Base-by-base conservation (phyloP, 2,888 invertebrate genomes). In the Rotaria sp. region DNA sequence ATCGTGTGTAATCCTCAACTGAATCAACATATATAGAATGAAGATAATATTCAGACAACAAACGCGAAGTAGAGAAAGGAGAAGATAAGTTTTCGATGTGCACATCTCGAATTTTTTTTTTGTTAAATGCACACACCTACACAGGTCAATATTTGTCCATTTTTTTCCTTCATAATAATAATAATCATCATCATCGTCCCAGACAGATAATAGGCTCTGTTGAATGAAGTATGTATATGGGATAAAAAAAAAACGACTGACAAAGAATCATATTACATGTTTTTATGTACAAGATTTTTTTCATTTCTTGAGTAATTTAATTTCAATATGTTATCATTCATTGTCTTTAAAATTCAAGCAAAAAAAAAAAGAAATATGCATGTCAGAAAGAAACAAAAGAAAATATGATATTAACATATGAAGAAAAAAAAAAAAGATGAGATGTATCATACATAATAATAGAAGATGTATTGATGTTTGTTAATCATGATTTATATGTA, bases 1-100 rank as follows among this genome's bases (percentile, higher is more conserved):
- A 67, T 67, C 67, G 67, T 67, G 67, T 67, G 67, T 67, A 67
- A 67, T 67, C 67, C 67, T 67, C 67, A 67, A 67, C 67, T 67
- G 67, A 67, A 67, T 67, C 67, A 67, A 67, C 67, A 67, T 67
- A 67, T n/a, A 67, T 35, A 67, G 67, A 35, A 67, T 67, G 67
- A 67, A 67, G 67, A 67, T 67, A 67, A 67, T 67, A 67, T 67
- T 67, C 35, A 67, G 67, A 67, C 67, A 67, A 67, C 35, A 67
- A 15, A 67, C 35, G 67, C 67, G 67, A 59, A 30, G 35, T 67
- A 67, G 67, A 67, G 35, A 67, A 35, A 67, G 67, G 18, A 67
- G 18, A 18, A 67, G 67, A 67, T 67, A 67, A 67, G 67, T 67
- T 67, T 67, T 67, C 67, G 67, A 67, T 67, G 15, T 67, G 67